Evolutionary conservation across 2,797 vertebrate species (phyloP), one percentile per base, ranked within the genome.

Genomic region (Diceros bicornis): DNA sequence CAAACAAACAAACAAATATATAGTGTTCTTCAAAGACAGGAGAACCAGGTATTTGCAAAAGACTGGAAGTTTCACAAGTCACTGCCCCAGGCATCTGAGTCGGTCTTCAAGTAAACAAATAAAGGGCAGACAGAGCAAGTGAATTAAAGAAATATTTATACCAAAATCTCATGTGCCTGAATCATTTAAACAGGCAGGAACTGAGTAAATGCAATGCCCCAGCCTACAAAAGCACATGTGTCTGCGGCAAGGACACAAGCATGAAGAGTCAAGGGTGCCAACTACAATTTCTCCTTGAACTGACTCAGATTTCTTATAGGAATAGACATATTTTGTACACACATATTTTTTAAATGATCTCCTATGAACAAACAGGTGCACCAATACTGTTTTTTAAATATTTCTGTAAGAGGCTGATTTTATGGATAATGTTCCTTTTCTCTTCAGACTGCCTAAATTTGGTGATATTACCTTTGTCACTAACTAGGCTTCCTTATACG

Each of bases 51-150:
- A 59, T 66, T 29, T 34, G 41, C 69, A 91, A 78, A 96, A 27
- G 37, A 87, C 79, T 29, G 71, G 21, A 95, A 96, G 62, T 50
- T 34, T 57, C 57, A 41, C 68, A 90, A 91, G n/a, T 62, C n/a
- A 68, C 3, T 21, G 78, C 61, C 37, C 44, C 77, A 10, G 25
- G 41, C 72, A 74, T 27, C 89, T 44, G 68, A 69, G 57, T 32
- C 11, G 1, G 29, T 78, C 81, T 82, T 83, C 79, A 66, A 34
- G 52, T 75, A 32, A 90, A 44, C 64, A 55, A 87, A 78, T 27
- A 47, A 27, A 1, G 14, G 34, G 62, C 6, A 74, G 57, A n/a
- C 17, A 10, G 59, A 97, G 77, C 83, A n/a, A 12, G 10, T 7
- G 7, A 32, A 59, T 59, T 78, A 89, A 75, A 50, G 29, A 71